These are phyloP conservation scores for Trachelus stipa DNA, from an alignment of 2,888 invertebrate species.

Conservation along the genomic window DNA sequence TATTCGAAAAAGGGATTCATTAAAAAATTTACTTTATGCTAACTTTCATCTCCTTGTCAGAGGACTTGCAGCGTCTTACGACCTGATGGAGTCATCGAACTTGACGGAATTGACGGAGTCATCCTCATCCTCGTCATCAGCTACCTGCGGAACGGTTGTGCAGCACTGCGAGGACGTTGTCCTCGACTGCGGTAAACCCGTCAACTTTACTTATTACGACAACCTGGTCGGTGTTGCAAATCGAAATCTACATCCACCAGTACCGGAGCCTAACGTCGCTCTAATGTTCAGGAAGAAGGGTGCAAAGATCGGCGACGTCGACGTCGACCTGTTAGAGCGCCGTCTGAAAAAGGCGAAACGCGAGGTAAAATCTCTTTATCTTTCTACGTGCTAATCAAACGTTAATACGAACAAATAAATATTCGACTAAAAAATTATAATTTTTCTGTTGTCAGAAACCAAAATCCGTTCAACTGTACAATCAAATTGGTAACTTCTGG, in stretches of 20 bases:
- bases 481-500: slow-evolving; percentile 94
- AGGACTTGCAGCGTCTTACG: slow-evolving; percentile 57
- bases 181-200: slow-evolving; percentile 86
- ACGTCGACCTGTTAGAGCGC: slow-evolving; percentile 80
- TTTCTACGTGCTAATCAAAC: not conserved
- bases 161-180: slow-evolving; percentile 72
- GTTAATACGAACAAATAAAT: not conserved
- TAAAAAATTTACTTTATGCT: slow-evolving; percentile 46
- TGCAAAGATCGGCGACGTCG: slow-evolving; percentile 74
- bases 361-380: slow-evolving; percentile 67
- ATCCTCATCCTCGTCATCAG: slow-evolving; percentile 27
- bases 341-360: slow-evolving; percentile 82
- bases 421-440: not conserved
- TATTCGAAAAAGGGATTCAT: not conserved
- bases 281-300: slow-evolving; percentile 80
- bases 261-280: slow-evolving; percentile 85
- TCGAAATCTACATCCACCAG: slow-evolving; percentile 83
- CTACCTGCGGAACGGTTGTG: slow-evolving; percentile 48
- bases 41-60: slow-evolving; percentile 63
- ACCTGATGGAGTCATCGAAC: slow-evolving; percentile 56
- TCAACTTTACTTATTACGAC: slow-evolving; percentile 90
- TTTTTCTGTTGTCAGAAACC: slow-evolving; percentile 71
- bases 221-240: slow-evolving; percentile 88
- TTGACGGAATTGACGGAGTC: slow-evolving; percentile 40
- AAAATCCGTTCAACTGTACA: slow-evolving; percentile 85